Conservation (phyloP, 2,797 vertebrate species). For the Diceros bicornis region DNA sequence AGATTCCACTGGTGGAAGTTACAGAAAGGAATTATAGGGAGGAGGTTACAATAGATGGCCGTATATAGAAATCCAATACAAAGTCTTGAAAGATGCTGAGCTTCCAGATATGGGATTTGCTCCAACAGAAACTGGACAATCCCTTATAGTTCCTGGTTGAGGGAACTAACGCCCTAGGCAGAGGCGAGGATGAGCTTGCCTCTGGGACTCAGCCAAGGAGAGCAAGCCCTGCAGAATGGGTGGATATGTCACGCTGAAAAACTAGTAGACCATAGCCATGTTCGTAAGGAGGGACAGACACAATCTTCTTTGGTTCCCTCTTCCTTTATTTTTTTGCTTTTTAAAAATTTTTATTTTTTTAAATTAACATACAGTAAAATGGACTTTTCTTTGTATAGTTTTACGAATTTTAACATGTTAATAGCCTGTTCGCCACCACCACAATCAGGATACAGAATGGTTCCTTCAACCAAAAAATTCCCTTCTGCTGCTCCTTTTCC, state of each 20-base stretch:
- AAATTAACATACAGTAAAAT: background rate
- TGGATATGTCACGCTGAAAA: rapidly evolving
- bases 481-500: background rate
- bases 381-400: background rate
- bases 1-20: background rate
- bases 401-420: background rate
- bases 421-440: background rate
- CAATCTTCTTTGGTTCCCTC: background rate
- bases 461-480: background rate
- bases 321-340: background rate
- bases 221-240: background rate
- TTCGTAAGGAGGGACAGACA: background rate
- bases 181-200: background rate
- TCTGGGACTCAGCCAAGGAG: background rate
- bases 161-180: background rate
- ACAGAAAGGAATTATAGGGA: background rate
- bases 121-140: background rate
- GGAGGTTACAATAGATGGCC: background rate
- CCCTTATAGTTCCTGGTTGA: background rate
- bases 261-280: background rate
- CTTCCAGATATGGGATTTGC: background rate
- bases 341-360: background rate
- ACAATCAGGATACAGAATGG: background rate
- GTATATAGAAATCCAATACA: rapidly evolving
- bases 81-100: background rate